Evolutionary conservation across 2,888 invertebrate species (phyloP).

Genomic region (Zygaena filipendulae): DNA sequence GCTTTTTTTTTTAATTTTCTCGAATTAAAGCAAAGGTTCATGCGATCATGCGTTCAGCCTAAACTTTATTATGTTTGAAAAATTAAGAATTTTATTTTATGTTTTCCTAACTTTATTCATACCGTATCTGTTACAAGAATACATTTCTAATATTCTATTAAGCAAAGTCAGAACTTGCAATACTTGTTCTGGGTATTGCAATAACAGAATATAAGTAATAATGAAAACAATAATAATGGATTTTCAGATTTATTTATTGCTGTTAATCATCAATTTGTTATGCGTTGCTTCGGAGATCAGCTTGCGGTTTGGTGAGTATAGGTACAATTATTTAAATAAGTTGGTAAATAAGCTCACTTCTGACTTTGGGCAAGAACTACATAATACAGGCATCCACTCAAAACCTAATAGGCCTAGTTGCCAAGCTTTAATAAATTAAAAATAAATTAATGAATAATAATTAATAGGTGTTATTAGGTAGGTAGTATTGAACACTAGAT

Average conservation of each 20-base stretch:
- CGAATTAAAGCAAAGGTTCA: too few relatives aligned
- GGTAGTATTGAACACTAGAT: background rate
- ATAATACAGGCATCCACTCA: too few relatives aligned
- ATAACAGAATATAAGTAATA: constrained; percentile 14
- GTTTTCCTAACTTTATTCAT: constrained; percentile 43
- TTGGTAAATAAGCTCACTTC: too few relatives aligned
- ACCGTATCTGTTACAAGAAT: constrained; percentile 54
- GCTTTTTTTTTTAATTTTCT: too few relatives aligned
- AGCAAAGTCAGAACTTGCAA: constrained; percentile 39
- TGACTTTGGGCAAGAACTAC: too few relatives aligned
- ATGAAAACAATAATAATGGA: constrained; percentile 25
- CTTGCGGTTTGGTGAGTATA: constrained; percentile 45
- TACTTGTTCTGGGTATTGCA: constrained; percentile 30
- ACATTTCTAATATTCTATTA: constrained; percentile 46
- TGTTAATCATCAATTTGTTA: constrained; percentile 34
- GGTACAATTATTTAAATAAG: too few relatives aligned
- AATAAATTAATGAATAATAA: too few relatives aligned
- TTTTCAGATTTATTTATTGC: constrained; percentile 24
- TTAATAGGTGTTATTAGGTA: too few relatives aligned
- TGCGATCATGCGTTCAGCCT: too few relatives aligned
- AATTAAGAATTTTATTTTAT: constrained; percentile 49
- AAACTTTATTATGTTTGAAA: constrained; percentile 38
- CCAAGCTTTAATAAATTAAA: too few relatives aligned
- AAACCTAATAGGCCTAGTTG: too few relatives aligned
- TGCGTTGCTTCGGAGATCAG: constrained; percentile 44